phyloP scores from a whole-genome alignment of 1,140 invertebrate species.

The Cydia amplana region DNA sequence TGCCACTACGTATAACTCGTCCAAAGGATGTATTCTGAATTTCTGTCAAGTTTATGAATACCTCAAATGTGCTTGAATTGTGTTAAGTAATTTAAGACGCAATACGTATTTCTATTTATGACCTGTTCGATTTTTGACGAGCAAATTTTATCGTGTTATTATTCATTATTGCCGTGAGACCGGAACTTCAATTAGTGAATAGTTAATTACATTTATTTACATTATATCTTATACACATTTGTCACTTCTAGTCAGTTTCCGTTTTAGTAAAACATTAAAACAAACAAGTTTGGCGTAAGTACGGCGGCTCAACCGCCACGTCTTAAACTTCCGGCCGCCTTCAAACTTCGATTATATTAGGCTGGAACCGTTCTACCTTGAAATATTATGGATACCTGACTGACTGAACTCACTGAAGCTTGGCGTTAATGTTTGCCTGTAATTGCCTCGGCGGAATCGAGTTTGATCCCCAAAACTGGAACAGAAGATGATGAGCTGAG shows the following conservation, averaged over 20 bases:
- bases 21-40: not conserved
- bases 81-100: too few species aligned
- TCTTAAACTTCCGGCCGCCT: conserved; percentile 48
- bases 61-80: not conserved
- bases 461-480: not conserved
- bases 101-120: too few species aligned
- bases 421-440: conserved; percentile 20
- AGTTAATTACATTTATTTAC: not conserved
- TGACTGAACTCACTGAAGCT: conserved; percentile 35
- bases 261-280: conserved; percentile 14
- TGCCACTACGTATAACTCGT: not conserved
- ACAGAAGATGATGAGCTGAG: not conserved
- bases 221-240: not conserved
- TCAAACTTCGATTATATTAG: conserved; percentile 64
- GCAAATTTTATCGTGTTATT: too few species aligned
- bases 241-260: not conserved
- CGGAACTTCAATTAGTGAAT: too few species aligned
- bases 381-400: conserved; percentile 61
- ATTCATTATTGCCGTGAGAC: too few species aligned
- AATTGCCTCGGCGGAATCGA: conserved; percentile 20
- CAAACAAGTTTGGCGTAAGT: conserved; percentile 45
- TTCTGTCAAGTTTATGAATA: not conserved
- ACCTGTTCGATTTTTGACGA: too few species aligned
- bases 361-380: conserved; percentile 61
- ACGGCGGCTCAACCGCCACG: conserved; percentile 56